A percentile compares a stretch with the other conserved stretches of the same genome.
Evolutionary conservation across 2,888 invertebrate genomes (phyloP).

Genomic region (Standfussiana lucernea): DNA sequence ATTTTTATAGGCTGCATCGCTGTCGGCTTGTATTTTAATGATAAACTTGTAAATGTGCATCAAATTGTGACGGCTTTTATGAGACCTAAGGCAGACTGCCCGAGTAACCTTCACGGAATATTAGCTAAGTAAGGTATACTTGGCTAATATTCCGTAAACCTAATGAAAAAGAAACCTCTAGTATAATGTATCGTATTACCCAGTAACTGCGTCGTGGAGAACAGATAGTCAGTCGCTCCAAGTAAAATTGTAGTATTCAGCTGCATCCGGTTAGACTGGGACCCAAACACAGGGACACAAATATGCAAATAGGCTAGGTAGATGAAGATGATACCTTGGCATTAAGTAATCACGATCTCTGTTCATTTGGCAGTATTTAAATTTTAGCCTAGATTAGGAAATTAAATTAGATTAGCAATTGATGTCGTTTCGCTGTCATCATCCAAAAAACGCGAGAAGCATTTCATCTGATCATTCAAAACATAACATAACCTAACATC

Average conservation of each 20-base stretch:
- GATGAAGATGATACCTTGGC: not conserved
- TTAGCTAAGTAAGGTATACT: not conserved
- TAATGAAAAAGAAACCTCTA: no score
- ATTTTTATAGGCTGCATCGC: constrained; percentile 32
- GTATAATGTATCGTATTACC: no score
- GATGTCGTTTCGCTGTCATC: constrained; percentile 5
- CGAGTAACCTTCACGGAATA: no score
- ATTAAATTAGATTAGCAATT: not conserved
- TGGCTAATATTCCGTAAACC: no score
- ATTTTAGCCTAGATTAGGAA: constrained; percentile 12
- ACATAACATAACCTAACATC: no score
- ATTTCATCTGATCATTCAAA: no score
- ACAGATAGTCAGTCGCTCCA: not conserved
- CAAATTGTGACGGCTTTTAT: not conserved
- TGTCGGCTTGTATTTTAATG: constrained; percentile 13
- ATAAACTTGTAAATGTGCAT: not conserved
- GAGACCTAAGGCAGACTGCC: not conserved
- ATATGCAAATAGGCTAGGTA: not conserved
- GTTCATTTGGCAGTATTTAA: not conserved
- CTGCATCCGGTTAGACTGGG: not conserved
- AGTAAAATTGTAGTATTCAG: not conserved
- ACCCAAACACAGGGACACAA: not conserved
- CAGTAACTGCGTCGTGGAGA: not conserved
- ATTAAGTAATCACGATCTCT: not conserved
- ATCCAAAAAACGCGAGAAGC: no score